A percentile compares a stretch with the other conserved stretches of the same genome.
phyloP scores from a whole-genome alignment of 1,140 invertebrate genomes.

The Geopemphigus sp. region DNA sequence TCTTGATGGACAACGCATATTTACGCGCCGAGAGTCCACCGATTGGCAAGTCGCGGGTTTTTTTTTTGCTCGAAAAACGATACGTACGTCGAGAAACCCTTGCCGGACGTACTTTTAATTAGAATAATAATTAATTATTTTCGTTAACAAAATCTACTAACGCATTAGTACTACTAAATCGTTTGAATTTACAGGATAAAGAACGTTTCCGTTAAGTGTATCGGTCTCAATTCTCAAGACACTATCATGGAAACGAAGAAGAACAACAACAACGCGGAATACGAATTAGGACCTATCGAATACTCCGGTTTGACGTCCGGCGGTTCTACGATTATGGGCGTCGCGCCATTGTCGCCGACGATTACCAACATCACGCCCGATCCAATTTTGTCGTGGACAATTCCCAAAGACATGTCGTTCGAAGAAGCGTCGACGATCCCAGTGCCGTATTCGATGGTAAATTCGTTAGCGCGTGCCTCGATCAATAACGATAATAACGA shows the following conservation, averaged over 20 bases:
- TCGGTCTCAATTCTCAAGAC: constrained; percentile 13
- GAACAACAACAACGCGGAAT: background rate
- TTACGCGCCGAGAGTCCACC: too few species aligned
- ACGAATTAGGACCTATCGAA: constrained; percentile 45
- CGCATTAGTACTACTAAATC: too few species aligned
- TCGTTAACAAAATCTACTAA: too few species aligned
- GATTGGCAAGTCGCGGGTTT: too few species aligned
- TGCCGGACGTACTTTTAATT: too few species aligned
- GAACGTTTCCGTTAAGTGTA: constrained; percentile 4
- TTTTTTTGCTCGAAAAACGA: too few species aligned
- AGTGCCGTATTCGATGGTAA: constrained; percentile 53
- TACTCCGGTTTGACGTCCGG: constrained; percentile 35
- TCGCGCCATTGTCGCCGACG: constrained; percentile 39
- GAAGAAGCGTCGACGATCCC: constrained; percentile 64
- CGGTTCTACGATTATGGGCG: constrained; percentile 20
- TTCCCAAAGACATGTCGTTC: constrained; percentile 61
- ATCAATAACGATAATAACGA: too few species aligned
- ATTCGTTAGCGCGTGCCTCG: too few species aligned
- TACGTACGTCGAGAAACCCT: too few species aligned
- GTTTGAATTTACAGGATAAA: background rate
- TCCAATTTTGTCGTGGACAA: constrained; percentile 55
- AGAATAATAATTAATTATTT: too few species aligned
- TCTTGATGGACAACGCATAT: too few species aligned
- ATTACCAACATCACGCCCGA: constrained; percentile 42
- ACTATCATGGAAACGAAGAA: background rate